Evolutionary conservation across 1,140 invertebrate genomes (phyloP).

Genomic region (Neelides sp.): DNA sequence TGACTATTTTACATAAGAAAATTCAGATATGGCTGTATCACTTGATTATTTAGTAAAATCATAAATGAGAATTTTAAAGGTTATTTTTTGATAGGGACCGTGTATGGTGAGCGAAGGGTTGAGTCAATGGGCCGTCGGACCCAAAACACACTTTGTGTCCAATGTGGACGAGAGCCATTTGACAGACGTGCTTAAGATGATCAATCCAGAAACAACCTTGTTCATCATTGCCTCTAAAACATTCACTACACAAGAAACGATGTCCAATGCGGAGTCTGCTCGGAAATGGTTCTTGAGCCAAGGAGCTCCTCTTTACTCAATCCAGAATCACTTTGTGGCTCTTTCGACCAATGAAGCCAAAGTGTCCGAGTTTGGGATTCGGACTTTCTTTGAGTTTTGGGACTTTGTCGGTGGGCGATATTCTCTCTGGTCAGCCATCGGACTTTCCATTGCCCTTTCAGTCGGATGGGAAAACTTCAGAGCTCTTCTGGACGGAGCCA

Average conservation of each 20-base stretch:
- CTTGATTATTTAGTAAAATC: not conserved
- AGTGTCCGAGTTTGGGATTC: slow-evolving; percentile 93
- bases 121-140: slow-evolving; percentile 75
- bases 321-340: slow-evolving; percentile 96
- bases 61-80: not conserved
- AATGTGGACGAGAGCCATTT: slow-evolving; percentile 99
- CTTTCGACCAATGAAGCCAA: slow-evolving; percentile 87
- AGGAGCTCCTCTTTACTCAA: slow-evolving; percentile 38
- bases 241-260: slow-evolving; percentile 98
- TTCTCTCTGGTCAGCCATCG: slow-evolving; percentile 97
- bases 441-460: slow-evolving; percentile 83
- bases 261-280: slow-evolving; percentile 95
- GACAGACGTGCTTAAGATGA: slow-evolving; percentile 78
- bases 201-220: slow-evolving; percentile 84
- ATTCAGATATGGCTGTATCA: not conserved
- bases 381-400: slow-evolving; percentile 99
- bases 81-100: slow-evolving; percentile 63
- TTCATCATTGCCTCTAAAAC: slow-evolving; percentile 99
- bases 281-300: slow-evolving; percentile 82
- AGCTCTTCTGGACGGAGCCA: slow-evolving; percentile 73
- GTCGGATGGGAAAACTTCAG: slow-evolving; percentile 95
- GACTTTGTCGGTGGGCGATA: slow-evolving; percentile 99
- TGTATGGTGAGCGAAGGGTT: slow-evolving; percentile 98
- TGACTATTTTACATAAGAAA: slow-evolving; percentile 2
- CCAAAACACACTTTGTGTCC: slow-evolving; percentile 92